These are phyloP conservation scores for Pseudorasbora parva DNA, from an alignment of 2,113 vertebrate species.

Conservation along the genomic window DNA sequence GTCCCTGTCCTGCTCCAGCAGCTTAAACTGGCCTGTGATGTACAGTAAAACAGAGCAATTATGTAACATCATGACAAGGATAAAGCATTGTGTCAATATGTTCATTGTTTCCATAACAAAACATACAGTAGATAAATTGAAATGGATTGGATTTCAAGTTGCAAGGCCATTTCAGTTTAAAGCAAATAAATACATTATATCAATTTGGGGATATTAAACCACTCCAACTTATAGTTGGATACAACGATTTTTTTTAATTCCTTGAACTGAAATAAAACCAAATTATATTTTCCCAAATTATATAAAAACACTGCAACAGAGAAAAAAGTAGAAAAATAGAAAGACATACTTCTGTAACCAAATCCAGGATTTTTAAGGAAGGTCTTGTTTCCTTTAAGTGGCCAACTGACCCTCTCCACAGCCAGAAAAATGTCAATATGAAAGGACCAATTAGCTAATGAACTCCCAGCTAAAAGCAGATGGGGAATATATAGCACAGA, in stretches of 20 bases:
- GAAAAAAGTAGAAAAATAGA: neutral
- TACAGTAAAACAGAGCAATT: slow-evolving; percentile 48
- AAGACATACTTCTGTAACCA: neutral
- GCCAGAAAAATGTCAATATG: slow-evolving; percentile 21
- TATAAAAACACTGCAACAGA: neutral
- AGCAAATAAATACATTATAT: neutral
- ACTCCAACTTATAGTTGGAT: too few species aligned
- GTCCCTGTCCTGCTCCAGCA: slow-evolving; percentile 98
- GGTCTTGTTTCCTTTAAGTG: neutral
- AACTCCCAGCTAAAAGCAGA: slow-evolving; percentile 14
- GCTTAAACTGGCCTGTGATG: slow-evolving; percentile 94
- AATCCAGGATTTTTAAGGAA: neutral
- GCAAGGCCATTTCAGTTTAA: neutral
- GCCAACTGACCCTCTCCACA: neutral
- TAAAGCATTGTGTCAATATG: too few species aligned
- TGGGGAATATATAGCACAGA: neutral
- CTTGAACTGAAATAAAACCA: neutral
- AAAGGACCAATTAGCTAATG: slow-evolving; percentile 45
- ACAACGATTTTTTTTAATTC: too few species aligned
- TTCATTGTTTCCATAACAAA: too few species aligned
- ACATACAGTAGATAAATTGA: too few species aligned
- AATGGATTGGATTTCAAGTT: neutral
- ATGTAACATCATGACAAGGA: neutral
- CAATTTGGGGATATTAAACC: neutral
- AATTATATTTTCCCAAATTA: neutral